phyloP scores from a whole-genome alignment of 23 tunicate species.

The Halocynthia aurantium region DNA sequence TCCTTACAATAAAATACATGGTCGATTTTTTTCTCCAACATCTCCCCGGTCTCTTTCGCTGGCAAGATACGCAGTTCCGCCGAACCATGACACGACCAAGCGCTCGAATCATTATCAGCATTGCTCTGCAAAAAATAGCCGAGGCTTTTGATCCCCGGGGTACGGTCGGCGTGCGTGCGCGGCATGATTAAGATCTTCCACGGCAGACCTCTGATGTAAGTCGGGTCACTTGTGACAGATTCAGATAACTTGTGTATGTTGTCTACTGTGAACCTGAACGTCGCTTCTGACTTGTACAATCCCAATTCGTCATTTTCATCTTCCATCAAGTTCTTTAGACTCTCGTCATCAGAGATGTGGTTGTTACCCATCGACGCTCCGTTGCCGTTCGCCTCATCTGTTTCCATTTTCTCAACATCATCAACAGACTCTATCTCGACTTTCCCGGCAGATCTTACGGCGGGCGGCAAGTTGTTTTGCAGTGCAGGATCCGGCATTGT shows the following conservation, averaged over 20 bases:
- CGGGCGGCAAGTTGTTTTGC: constrained; percentile 20
- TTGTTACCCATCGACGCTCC: constrained; percentile 10
- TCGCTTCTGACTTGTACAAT: constrained; percentile 83
- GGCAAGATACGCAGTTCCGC: constrained; percentile 90
- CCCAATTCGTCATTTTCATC: constrained; percentile 88
- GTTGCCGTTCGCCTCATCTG: neutral
- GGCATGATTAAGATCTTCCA: constrained; percentile 97
- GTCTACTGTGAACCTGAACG: constrained; percentile 66
- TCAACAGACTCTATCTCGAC: constrained; percentile 8
- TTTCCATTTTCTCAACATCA: constrained; percentile 17
- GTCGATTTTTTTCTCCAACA: constrained; percentile 77
- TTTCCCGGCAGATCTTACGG: neutral
- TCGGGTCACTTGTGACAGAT: constrained; percentile 67
- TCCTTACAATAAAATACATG: constrained; percentile 93
- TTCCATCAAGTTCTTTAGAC: constrained; percentile 45
- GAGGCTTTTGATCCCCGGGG: constrained; percentile 47
- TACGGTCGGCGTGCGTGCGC: constrained; percentile 60
- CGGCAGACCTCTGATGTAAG: constrained; percentile 83
- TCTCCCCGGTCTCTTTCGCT: constrained; percentile 66
- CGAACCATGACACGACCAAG: constrained; percentile 97
- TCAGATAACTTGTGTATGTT: constrained; percentile 77
- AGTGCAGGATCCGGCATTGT: constrained; percentile 56
- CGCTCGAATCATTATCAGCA: constrained; percentile 81
- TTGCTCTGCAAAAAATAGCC: constrained; percentile 97
- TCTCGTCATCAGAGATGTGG: constrained; percentile 21